Evolutionary conservation across 2,113 vertebrate species (phyloP).

Genomic region (Cryptotis parvus): DNA sequence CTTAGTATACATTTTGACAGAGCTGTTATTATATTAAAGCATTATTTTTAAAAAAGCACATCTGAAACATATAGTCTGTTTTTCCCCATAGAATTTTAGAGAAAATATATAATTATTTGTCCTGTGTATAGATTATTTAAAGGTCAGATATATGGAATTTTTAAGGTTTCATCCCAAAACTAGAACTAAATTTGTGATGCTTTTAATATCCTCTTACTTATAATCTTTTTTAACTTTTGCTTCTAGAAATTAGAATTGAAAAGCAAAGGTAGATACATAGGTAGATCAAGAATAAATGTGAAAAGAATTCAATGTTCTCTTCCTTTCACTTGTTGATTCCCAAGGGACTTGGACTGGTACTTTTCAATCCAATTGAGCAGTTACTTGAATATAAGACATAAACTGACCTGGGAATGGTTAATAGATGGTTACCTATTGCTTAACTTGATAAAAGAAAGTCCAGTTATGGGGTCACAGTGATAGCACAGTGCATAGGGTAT

Average conservation of each 20-base stretch:
- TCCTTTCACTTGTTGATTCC: conserved; percentile 7
- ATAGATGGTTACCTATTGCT: not conserved
- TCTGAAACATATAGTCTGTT: conserved; percentile 5
- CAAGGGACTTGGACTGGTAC: not conserved
- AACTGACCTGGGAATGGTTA: not conserved
- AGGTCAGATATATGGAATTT: not conserved
- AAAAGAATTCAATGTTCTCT: conserved; percentile 40
- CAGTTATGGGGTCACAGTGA: no score
- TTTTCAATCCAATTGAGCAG: no score
- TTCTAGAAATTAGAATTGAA: conserved; percentile 19
- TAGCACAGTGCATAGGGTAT: no score
- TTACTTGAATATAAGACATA: conserved; percentile 36
- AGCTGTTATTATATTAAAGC: conserved; percentile 49
- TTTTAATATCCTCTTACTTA: conserved; percentile 40
- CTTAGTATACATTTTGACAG: conserved; percentile 1
- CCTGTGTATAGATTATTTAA: not conserved
- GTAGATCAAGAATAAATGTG: conserved; percentile 22
- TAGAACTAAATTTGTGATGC: conserved; percentile 16
- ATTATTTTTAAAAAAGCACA: conserved; percentile 44
- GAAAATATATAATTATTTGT: conserved; percentile 38
- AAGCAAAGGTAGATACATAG: not conserved
- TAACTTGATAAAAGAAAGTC: conserved; percentile 23
- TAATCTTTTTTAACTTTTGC: conserved; percentile 23
- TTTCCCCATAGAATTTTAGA: not conserved
- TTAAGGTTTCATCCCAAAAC: not conserved